Percentiles rank a stretch among this genome's conserved stretches.
These are phyloP conservation scores for Chelonus formosanus DNA, from an alignment of 2,888 invertebrate genomes.

Conservation along the genomic window DNA sequence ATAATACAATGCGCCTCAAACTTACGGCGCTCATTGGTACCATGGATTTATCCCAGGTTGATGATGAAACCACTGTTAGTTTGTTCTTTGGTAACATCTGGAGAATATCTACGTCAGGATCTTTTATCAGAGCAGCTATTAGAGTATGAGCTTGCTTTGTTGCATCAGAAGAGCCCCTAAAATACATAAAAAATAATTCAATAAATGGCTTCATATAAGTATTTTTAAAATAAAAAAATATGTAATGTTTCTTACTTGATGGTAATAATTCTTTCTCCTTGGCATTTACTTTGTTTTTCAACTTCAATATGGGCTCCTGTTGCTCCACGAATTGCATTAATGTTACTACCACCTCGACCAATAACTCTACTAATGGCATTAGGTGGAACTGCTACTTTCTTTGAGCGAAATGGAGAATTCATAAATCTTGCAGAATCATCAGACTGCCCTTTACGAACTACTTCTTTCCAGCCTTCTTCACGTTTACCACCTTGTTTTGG, in stretches of 20 bases:
- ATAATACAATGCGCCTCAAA: constrained; percentile 28
- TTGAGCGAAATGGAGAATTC: constrained; percentile 73
- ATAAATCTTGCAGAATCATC: constrained; percentile 63
- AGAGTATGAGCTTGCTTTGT: constrained; percentile 91
- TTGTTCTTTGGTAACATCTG: constrained; percentile 80
- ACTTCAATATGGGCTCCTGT: constrained; percentile 99
- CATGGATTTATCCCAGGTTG: constrained; percentile 71
- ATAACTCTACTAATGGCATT: constrained; percentile 97
- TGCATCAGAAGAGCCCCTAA: constrained; percentile 87
- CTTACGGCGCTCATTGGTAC: constrained; percentile 64
- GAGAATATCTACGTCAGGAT: constrained; percentile 91
- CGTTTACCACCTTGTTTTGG: constrained; percentile 76
- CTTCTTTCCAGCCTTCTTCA: constrained; percentile 98
- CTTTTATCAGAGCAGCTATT: constrained; percentile 91
- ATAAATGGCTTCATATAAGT: too few relatives aligned
- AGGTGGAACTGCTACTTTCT: constrained; percentile 93
- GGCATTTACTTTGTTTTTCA: constrained; percentile 95
- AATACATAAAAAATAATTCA: constrained; percentile 32
- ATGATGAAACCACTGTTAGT: constrained; percentile 68
- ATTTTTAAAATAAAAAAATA: not conserved
- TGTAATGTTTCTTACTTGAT: constrained; percentile 76
- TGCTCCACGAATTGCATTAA: constrained; percentile 95
- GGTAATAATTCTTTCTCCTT: constrained; percentile 92
- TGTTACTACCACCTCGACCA: constrained; percentile 96
- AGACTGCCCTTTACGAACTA: constrained; percentile 76